These are phyloP conservation scores for Sarcophaga carnaria DNA, from an alignment of 2,888 invertebrate genomes.

Conservation along the genomic window DNA sequence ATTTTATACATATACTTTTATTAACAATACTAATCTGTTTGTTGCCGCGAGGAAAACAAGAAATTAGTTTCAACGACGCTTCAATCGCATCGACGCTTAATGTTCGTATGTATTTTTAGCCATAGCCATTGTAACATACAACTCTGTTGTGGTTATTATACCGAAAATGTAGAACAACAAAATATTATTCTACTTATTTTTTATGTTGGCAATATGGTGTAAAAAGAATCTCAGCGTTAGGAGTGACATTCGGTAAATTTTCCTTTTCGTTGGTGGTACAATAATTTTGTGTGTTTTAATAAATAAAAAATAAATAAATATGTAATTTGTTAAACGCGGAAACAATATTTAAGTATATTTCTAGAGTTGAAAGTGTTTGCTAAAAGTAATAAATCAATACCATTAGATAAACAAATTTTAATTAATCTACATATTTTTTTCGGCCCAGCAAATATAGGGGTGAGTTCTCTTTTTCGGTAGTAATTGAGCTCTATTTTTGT, in stretches of 20 bases:
- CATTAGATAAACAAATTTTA: too few relatives aligned
- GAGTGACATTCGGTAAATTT: constrained; percentile 29
- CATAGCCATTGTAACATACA: too few relatives aligned
- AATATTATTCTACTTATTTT: neutral
- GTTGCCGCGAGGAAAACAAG: too few relatives aligned
- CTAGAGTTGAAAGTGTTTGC: too few relatives aligned
- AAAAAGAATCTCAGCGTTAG: constrained; percentile 5
- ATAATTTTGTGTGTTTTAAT: constrained; percentile 25
- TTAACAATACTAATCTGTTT: too few relatives aligned
- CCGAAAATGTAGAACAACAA: neutral
- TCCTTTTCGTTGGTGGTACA: constrained; percentile 15
- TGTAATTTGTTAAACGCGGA: neutral
- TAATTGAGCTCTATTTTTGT: neutral
- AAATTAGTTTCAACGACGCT: too few relatives aligned
- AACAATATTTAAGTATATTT: neutral
- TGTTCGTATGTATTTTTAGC: too few relatives aligned
- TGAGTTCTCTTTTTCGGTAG: neutral
- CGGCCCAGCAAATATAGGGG: neutral
- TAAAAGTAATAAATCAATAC: too few relatives aligned
- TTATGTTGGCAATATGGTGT: neutral
- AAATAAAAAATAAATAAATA: neutral
- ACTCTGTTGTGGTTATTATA: neutral
- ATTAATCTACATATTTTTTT: neutral
- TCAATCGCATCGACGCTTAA: too few relatives aligned
- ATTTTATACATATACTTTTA: too few relatives aligned